Evolutionary conservation across 2,888 invertebrate genomes (phyloP), one percentile per base, ranked within the genome.

Genomic region (Sthenelais limicola): DNA sequence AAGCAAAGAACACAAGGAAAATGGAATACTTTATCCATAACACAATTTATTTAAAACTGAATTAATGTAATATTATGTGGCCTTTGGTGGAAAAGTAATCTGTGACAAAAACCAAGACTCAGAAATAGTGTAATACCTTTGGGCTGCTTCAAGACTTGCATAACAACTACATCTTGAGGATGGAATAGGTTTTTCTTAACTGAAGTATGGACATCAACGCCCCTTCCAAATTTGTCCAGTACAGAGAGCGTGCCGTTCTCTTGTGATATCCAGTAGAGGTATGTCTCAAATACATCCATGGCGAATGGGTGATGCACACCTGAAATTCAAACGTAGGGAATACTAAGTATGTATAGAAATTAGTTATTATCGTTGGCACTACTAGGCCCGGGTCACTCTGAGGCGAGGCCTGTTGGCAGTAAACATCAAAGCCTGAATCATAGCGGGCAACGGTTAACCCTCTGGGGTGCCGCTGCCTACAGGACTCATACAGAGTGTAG

Each of bases 191-290:
- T 21, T 18, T 18, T 7, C 49, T 68, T 47, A 24, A 51, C 48
- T 18, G 38, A n/a, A 15, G 32, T 12, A 26, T 35, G 30, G 18
- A 48, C 12, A 24, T 58, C 62, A n/a, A 71, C 32, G 3, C 71
- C 71, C n/a, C 49, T 58, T 18, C 71, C 62, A 33, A 71, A 71
- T 33, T 71, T 71, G 49, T 56, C 56, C 21, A 71, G n/a, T 7
- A 26, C 32, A 35, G 18, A 48, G 12, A 71, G 28, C 1, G 18
- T 52, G n/a, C 21, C 26, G n/a, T 32, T 56, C 3, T 21, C 30
- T 15, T 32, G 33, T 1, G 71, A 71, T 0, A 58, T 33, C 62
- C 58, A 71, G 71, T 26, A 71, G 32, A 71, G 15, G 32, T 71
- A 28, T 3, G 26, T 32, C 35, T 58, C 43, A 32, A 56, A 32